Conservation (phyloP, 2,113 vertebrate species). For the Thalassoma bifasciatum region DNA sequence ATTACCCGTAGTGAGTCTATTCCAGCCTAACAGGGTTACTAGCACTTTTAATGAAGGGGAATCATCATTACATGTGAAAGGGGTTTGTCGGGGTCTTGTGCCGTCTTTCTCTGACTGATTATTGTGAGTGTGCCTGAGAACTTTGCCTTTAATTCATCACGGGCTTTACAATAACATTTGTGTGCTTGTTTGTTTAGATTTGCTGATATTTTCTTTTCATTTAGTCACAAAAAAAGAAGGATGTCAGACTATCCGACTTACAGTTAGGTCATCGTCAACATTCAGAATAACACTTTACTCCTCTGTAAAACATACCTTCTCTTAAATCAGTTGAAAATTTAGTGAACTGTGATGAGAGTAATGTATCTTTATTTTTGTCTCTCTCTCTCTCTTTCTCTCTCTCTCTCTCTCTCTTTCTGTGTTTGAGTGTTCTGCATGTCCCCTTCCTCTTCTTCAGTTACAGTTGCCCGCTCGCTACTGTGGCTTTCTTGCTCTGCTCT, state of each 20-base stretch:
- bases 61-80: conserved; percentile 72
- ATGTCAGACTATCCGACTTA: conserved; percentile 15
- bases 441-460: conserved; percentile 57
- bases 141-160: conserved; percentile 16
- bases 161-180: conserved; percentile 6
- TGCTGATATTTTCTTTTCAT: background rate
- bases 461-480: conserved; percentile 51
- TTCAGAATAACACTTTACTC: conserved; percentile 27
- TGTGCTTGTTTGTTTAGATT: conserved; percentile 3
- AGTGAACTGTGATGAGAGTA: conserved; percentile 29
- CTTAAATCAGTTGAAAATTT: conserved; percentile 37
- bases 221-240: conserved; percentile 4
- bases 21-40: conserved; percentile 84
- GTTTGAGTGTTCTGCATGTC: conserved; percentile 31
- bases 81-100: conserved; percentile 69
- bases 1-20: conserved; percentile 83
- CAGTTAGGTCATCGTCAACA: conserved; percentile 25
- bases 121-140: conserved; percentile 37
- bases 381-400: conserved; percentile 25
- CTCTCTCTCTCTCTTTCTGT: conserved; percentile 32
- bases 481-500: conserved; percentile 63
- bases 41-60: conserved; percentile 82
- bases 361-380: conserved; percentile 54
- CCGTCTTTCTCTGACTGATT: conserved; percentile 55
- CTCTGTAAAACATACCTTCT: conserved; percentile 24